Evolutionary conservation across 92 coral and sea anemone genomes (phyloP).

Genomic region (Zoanthus sociatus): DNA sequence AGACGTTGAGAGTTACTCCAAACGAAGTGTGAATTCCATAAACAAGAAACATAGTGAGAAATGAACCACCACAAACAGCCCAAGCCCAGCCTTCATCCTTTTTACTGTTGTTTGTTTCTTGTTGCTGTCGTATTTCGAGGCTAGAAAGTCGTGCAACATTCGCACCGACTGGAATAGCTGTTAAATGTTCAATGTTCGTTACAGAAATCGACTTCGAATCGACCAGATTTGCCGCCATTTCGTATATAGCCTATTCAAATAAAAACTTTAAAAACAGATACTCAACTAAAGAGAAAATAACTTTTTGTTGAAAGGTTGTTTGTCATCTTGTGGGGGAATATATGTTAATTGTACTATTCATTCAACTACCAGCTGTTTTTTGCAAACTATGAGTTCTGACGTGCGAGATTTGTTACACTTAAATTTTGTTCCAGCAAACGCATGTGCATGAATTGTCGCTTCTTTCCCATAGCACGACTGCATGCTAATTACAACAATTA

Average conservation of each 20-base stretch:
- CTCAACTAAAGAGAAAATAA: not conserved
- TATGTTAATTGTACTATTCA: not conserved
- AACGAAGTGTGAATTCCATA: constrained; percentile 90
- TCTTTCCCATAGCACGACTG: not conserved
- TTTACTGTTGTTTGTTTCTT: not conserved
- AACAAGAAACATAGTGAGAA: constrained; percentile 83
- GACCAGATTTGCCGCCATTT: constrained; percentile 38
- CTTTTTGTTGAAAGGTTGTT: not conserved
- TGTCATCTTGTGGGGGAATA: not conserved
- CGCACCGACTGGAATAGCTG: constrained; percentile 84
- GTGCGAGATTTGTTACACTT: not conserved
- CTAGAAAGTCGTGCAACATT: constrained; percentile 69
- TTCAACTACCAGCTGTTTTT: not conserved
- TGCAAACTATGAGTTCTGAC: not conserved
- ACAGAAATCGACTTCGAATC: constrained; percentile 60
- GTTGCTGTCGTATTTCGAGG: constrained; percentile 67
- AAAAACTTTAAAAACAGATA: not conserved
- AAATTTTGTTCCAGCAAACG: not conserved
- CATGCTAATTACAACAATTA: not conserved
- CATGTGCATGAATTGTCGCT: constrained; percentile 8
- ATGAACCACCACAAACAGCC: constrained; percentile 85
- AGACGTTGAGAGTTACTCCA: constrained; percentile 78
- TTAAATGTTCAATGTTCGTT: constrained; percentile 74
- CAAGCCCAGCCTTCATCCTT: constrained; percentile 85
- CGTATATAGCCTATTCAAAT: not conserved